Percentiles rank a stretch among this genome's conserved stretches.
Evolutionary conservation across 1,140 invertebrate species (phyloP).

Genomic region (Trichonephila clavata): DNA sequence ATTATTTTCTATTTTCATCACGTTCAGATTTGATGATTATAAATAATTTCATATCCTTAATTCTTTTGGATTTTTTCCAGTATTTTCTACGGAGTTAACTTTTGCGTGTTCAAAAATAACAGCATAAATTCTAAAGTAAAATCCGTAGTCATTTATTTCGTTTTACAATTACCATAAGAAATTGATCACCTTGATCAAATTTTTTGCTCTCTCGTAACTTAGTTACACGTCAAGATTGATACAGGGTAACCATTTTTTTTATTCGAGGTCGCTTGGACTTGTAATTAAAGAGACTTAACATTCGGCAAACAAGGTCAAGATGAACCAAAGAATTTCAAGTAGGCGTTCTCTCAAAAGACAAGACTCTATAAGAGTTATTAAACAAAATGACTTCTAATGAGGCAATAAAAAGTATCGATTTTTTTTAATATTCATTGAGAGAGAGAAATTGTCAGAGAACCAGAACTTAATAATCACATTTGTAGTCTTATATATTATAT

Average conservation of each 20-base stretch:
- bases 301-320: constrained; percentile 40
- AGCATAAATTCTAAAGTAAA: not conserved
- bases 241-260: constrained; percentile 40
- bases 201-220: not conserved
- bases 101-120: not conserved
- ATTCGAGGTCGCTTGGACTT: not conserved
- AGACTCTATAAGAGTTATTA: not conserved
- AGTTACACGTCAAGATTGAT: constrained; percentile 27
- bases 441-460: not conserved
- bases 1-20: not conserved
- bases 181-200: constrained; percentile 32
- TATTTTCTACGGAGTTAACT: not conserved
- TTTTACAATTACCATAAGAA: constrained; percentile 41
- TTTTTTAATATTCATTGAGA: not conserved
- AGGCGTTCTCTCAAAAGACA: constrained; percentile 17
- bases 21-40: not conserved
- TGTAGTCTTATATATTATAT: too few species aligned
- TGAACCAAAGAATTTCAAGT: constrained; percentile 51
- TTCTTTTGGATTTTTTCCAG: not conserved
- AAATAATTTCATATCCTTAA: not conserved
- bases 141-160: not conserved
- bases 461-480: too few species aligned
- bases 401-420: not conserved
- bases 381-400: not conserved
- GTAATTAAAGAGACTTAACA: constrained; percentile 38